phyloP scores from a whole-genome alignment of 53 echinoderm and acorn worm genomes.

The Echinarachnius parma region DNA sequence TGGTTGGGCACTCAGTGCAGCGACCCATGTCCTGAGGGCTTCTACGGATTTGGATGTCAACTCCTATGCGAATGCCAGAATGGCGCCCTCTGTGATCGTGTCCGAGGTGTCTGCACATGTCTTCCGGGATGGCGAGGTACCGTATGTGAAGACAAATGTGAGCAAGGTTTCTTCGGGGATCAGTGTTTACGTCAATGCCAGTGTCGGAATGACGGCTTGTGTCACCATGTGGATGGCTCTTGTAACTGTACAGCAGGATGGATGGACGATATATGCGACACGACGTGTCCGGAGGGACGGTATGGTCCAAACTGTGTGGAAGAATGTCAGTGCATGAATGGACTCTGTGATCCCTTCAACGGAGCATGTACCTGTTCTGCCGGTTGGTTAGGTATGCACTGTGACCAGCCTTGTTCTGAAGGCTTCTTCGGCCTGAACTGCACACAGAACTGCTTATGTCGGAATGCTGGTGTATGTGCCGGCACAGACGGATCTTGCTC shows the following conservation, averaged over 20 bases:
- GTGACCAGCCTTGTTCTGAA: slow-evolving; percentile 47
- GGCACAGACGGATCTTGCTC: slow-evolving; percentile 58
- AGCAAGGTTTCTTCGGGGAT: slow-evolving; percentile 50
- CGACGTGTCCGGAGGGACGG: slow-evolving; percentile 38
- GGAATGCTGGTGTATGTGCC: slow-evolving; percentile 58
- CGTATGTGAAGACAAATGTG: slow-evolving; percentile 48
- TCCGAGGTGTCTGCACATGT: slow-evolving; percentile 59
- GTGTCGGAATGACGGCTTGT: slow-evolving; percentile 49
- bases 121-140: slow-evolving; percentile 54
- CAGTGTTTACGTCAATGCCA: slow-evolving; percentile 42
- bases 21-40: slow-evolving; percentile 44
- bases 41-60: slow-evolving; percentile 50
- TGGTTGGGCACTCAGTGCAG: slow-evolving; percentile 39
- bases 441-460: slow-evolving; percentile 51
- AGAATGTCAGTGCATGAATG: slow-evolving; percentile 56
- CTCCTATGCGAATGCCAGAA: slow-evolving; percentile 55
- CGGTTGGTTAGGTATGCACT: slow-evolving; percentile 52
- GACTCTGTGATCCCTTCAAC: slow-evolving; percentile 37
- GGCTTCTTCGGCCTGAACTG: slow-evolving; percentile 63
- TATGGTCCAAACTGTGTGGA: slow-evolving; percentile 24
- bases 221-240: slow-evolving; percentile 64
- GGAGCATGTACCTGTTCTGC: slow-evolving; percentile 57
- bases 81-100: slow-evolving; percentile 40
- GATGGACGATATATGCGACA: slow-evolving; percentile 60
- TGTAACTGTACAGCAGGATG: slow-evolving; percentile 78